phyloP scores from a whole-genome alignment of 2,797 vertebrate genomes.

The Alosa sapidissima region DNA sequence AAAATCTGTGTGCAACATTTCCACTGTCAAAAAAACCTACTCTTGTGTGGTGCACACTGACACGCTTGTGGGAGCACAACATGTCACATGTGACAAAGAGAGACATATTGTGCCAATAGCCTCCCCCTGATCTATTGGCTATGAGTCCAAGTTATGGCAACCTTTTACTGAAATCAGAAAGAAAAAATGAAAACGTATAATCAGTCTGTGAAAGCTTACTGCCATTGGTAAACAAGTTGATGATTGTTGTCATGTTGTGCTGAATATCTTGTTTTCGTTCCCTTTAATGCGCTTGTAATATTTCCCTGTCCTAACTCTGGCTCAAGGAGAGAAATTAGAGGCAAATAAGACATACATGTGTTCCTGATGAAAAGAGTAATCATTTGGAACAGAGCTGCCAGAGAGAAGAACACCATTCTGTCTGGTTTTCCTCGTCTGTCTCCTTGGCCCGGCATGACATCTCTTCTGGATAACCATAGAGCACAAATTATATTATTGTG shows the following conservation, averaged over 20 bases:
- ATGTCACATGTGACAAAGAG: neutral
- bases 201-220: neutral
- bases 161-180: neutral
- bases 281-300: constrained; percentile 19
- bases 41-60: neutral
- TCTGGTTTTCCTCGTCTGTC: constrained; percentile 39
- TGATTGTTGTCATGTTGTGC: constrained; percentile 19
- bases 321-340: neutral
- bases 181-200: neutral
- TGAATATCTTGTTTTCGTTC: neutral
- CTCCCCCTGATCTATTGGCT: neutral
- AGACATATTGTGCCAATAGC: neutral
- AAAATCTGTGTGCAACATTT: neutral
- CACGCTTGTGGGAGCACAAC: neutral
- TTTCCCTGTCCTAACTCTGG: constrained; percentile 17
- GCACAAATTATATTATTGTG: constrained; percentile 44
- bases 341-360: constrained; percentile 34
- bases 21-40: neutral
- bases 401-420: constrained; percentile 36
- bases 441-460: constrained; percentile 31
- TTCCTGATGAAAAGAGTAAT: constrained; percentile 43
- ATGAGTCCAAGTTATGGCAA: neutral
- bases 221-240: constrained; percentile 12
- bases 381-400: constrained; percentile 36
- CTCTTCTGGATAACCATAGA: constrained; percentile 46